Base-by-base conservation (phyloP, 2,888 invertebrate species). In the Tinea trinotella region DNA sequence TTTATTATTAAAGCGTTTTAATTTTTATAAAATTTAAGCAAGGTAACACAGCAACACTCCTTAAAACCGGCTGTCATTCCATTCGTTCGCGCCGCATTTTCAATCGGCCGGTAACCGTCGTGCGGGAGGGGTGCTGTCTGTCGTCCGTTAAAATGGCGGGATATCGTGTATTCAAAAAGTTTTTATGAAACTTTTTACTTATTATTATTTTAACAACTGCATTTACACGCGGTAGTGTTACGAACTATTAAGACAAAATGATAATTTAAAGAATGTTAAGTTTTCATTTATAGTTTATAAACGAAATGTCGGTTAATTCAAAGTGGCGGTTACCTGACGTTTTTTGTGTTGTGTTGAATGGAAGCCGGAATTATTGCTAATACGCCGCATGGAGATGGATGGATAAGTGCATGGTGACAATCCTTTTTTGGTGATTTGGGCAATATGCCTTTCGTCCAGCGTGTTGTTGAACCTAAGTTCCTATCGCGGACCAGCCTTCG, bases 371-470 rank as follows among this genome's bases (percentile, higher is more conserved):
- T 78, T 76, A 77, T 70, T 71, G 75, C 74, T 75, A 78, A 81
- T 79, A 80, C 76, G 78, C 76, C 68, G 63, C 70, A 64, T 68
- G 67, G 74, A 70, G 67, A 83, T 84, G 84, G 81, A 74, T 74
- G 78, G 75, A 70, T 83, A 76, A 80, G 74, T 78, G 70, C 66
- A 18, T 40, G 63, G 65, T 61, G 63, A 64, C 64, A 13, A 40
- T 40, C 40, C 5, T 12, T 40, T 40, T 46, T 19, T n/a, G 12
- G 40, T 40, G 40, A 2, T n/a, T 19, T 18, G n/a, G 52, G 74
- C 76, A 88, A 86, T 64, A 95, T 96, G 95, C 95, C 96, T 80
- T 95, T 95, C 88, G 91, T 94, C 73, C 91, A 93, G 74, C 91
- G 95, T 67, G 90, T 91, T 67, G 90, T 96, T 74, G 92, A 93